Evolutionary conservation across 92 coral and sea anemone genomes (phyloP).

Genomic region (Diadumene lineata): DNA sequence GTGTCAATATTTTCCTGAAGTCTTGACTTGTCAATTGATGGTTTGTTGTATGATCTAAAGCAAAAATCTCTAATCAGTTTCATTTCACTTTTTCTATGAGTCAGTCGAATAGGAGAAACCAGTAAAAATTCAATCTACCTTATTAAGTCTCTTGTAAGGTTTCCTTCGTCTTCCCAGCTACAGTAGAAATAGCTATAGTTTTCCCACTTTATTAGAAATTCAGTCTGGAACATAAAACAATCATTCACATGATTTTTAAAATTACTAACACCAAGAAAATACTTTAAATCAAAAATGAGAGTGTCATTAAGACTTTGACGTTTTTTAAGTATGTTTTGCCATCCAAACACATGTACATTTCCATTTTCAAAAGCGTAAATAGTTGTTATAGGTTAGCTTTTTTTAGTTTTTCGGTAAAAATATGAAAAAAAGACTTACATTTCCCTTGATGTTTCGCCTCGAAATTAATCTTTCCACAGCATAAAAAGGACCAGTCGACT

Average conservation of each 20-base stretch:
- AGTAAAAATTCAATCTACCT: neutral
- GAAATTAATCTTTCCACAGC: conserved; percentile 11
- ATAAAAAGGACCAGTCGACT: conserved; percentile 3
- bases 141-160: conserved; percentile 9
- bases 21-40: neutral
- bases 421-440: conserved; percentile 2
- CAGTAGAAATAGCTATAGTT: conserved; percentile 2
- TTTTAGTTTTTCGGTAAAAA: neutral
- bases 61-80: neutral
- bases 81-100: neutral
- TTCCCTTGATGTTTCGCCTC: neutral
- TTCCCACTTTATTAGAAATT: conserved; percentile 3
- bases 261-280: too few relatives aligned
- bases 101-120: neutral
- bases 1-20: neutral
- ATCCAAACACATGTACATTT: too few relatives aligned
- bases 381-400: too few relatives aligned
- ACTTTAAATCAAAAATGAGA: neutral
- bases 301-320: too few relatives aligned
- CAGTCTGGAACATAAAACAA: too few relatives aligned
- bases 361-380: too few relatives aligned
- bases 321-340: too few relatives aligned
- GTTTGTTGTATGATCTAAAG: conserved; percentile 5
- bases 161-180: conserved; percentile 22
- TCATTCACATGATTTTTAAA: too few relatives aligned